Evolutionary conservation across 2,113 vertebrate genomes (phyloP), one percentile per base, ranked within the genome.

Genomic region (Thalassarche chlororhynchos): DNA sequence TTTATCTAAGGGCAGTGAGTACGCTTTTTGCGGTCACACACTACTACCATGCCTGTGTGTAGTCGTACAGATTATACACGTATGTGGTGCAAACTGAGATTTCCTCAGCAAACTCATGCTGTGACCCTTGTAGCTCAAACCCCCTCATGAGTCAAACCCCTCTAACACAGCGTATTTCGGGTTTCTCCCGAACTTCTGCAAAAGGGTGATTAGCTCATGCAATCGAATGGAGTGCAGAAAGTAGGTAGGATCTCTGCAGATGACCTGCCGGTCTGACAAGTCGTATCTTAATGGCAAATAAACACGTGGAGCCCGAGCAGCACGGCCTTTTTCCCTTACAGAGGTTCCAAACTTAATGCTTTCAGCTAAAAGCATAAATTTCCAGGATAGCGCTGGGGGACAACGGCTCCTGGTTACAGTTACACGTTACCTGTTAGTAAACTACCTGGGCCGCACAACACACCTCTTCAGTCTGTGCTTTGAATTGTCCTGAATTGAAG

Each of bases 41-140:
- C 8, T 36, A 40, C 26, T 23, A 5, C 29, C 26, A 2, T 8
- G 25, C 54, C 51, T 10, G 23, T 2, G 14, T 6, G 1, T 2
- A 57, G 29, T 2, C 3, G 0, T 31, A 32, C 1, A 26, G 29
- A 6, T 9, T 7, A 32, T 4, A 17, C 1, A 19, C 0, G 1
- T 14, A 31, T 2, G 12, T 10, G 10, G 3, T 11, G 29, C 40
- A 14, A 49, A 38, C 17, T 4, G n/a, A 55, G 32, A 26, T 51
- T 38, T 60, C 21, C 58, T 42, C 24, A 6, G 26, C 34, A 7
- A 61, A 19, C n/a, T 38, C n/a, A 8, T 0, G 14, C 58, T 11
- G 49, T 18, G 29, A 65, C 12, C 74, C 24, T 29, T 3, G 18
- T 6, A 34, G 44, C n/a, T 58, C 55, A 40, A 10, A 55, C 3